Base-by-base conservation (phyloP, 2,888 invertebrate species). In the Geophilus truncorum region DNA sequence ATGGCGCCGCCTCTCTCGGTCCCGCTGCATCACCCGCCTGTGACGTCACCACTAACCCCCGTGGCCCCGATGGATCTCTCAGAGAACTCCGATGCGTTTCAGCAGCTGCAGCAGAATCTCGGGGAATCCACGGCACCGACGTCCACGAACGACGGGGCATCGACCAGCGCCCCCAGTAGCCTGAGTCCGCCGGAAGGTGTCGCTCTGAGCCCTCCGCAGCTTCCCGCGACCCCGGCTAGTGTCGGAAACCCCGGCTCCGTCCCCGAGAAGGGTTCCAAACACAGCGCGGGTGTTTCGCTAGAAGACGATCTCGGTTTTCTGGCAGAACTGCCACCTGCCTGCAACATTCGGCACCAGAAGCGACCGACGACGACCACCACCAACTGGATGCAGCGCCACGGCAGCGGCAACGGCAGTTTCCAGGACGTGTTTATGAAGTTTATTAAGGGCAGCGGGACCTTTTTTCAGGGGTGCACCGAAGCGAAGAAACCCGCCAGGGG, bases 291-390 rank as follows among this genome's bases (percentile, higher is more conserved):
- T n/a, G n/a, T 80, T 0, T 80, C 81, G 32, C 79, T 82, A 9
- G 82, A 82, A 40, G 82, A 82, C 51, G 82, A 82, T 77, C 57
- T 82, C 12, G 82, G 82, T 18, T 82, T 82, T 78, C 62, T 82
- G 28, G 81, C 82, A 23, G 81, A 82, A 36, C 76, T 82, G 30
- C 82, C 82, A 18, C 81, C 81, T 9, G 82, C 45, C 15, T 81
- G 82, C 18, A 82, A 81, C 21, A 79, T 81, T 12, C 28, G 78
- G n/a, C 30, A 30, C 12, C 77, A 81, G 30, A 62, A 45, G 30
- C 77, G 79, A 30, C 12, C 18, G 77, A 10, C 18, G 2, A 21
- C 25, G 25, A 15, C n/a, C 2, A 9, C 78, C 1, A 12, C 15
- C 23, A 57, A 30, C n/a, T 21, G 25, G 18, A 12, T 25, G 10